Evolutionary conservation across 2,888 invertebrate species (phyloP).

Genomic region (Rosalia funebris): DNA sequence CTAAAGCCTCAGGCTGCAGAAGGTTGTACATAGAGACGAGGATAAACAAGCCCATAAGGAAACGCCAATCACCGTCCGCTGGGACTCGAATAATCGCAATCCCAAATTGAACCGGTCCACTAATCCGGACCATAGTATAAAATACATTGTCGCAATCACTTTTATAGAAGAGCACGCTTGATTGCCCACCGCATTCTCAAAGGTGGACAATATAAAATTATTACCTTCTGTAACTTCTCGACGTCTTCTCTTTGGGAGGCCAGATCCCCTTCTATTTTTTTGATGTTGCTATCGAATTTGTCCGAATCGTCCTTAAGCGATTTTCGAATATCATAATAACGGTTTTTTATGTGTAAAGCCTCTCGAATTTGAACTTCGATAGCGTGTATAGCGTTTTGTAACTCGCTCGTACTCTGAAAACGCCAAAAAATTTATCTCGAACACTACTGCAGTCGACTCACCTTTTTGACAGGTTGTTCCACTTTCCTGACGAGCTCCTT

Average conservation of each 20-base stretch:
- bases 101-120: no score
- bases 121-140: no score
- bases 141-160: no score
- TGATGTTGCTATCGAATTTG: constrained; percentile 77
- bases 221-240: constrained; percentile 72
- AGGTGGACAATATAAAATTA: no score
- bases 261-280: constrained; percentile 75
- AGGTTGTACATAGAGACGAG: no score
- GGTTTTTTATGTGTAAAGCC: constrained; percentile 80
- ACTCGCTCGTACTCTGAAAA: constrained; percentile 71
- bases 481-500: constrained; percentile 60
- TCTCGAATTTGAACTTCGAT: constrained; percentile 85
- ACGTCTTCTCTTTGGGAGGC: constrained; percentile 78
- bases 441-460: constrained; percentile 50
- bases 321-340: constrained; percentile 78
- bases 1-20: no score
- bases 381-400: constrained; percentile 85
- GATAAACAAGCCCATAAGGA: no score
- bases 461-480: constrained; percentile 74
- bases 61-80: no score
- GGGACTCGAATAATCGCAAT: no score
- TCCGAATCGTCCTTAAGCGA: constrained; percentile 77
- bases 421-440: neutral
- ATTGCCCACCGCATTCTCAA: no score
- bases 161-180: no score